These are phyloP conservation scores for Micromussa lordhowensis DNA, from an alignment of 92 coral and sea anemone genomes.

Conservation along the genomic window DNA sequence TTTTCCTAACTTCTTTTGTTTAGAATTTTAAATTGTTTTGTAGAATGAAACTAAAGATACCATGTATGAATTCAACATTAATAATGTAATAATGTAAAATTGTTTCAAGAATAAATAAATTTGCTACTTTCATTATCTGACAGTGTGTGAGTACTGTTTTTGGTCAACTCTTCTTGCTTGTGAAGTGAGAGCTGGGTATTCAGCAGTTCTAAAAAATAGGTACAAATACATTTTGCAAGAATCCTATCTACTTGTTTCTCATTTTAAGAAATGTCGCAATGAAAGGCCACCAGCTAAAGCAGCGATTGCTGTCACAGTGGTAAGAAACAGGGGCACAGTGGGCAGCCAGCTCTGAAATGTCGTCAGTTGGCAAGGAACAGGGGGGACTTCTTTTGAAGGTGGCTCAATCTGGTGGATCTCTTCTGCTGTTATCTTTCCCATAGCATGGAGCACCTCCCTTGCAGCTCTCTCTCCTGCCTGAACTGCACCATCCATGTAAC, in stretches of 20 bases:
- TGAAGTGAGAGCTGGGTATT: background rate
- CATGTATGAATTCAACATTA: background rate
- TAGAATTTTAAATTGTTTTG: background rate
- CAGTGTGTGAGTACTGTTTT: no score
- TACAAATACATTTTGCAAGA: background rate
- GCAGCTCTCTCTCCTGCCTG: conserved; percentile 99
- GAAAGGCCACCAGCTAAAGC: conserved; percentile 38
- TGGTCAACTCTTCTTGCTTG: background rate
- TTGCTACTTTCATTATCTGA: no score
- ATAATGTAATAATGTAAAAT: background rate
- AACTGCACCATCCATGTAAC: conserved; percentile 99
- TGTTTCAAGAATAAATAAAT: no score
- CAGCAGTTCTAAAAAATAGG: background rate
- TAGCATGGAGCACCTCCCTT: conserved; percentile 88
- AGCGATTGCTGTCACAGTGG: conserved; percentile 48
- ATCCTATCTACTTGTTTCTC: background rate
- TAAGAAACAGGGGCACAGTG: conserved; percentile 75
- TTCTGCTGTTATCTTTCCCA: conserved; percentile 82
- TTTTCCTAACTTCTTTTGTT: background rate
- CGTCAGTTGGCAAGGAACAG: conserved; percentile 81
- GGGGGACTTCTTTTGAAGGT: conserved; percentile 87
- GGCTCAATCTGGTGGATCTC: conserved; percentile 88
- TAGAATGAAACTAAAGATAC: background rate
- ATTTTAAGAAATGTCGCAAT: conserved; percentile 34
- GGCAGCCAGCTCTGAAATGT: conserved; percentile 83